Percentiles rank a stretch among this genome's conserved stretches.
Conservation (phyloP, 2,797 vertebrate species). For the Setipinna tenuifilis region DNA sequence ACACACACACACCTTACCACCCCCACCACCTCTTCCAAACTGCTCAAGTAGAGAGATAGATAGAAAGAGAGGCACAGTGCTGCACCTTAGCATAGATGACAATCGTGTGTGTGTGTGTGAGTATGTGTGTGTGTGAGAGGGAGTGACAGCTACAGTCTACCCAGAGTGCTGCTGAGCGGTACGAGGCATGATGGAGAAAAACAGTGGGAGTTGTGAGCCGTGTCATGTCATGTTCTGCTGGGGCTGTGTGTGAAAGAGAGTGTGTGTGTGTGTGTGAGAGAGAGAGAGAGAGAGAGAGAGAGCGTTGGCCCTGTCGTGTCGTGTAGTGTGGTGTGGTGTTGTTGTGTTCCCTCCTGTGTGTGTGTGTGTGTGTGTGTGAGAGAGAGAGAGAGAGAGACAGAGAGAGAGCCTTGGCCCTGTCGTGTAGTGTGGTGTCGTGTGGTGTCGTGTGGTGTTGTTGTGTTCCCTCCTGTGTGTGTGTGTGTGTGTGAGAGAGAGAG, state of each 20-base stretch:
- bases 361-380: no score
- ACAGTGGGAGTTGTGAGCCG: background rate
- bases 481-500: no score
- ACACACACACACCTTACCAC: background rate
- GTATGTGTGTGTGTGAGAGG: no score
- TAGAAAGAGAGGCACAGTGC: background rate
- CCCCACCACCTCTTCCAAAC: background rate
- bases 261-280: no score
- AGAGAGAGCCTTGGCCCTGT: background rate
- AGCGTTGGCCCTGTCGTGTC: no score
- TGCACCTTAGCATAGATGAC: background rate
- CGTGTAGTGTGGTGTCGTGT: no score
- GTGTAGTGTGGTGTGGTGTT: no score
- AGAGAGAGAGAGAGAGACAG: no score
- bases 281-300: no score
- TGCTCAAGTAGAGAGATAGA: background rate
- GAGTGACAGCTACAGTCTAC: background rate
- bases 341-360: no score
- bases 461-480: background rate
- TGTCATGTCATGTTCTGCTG: background rate
- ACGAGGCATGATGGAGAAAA: background rate
- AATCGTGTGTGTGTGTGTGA: background rate
- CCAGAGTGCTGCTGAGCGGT: background rate
- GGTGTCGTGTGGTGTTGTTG: no score
- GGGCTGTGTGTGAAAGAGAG: background rate